phyloP scores from a whole-genome alignment of 2,888 invertebrate genomes.

The Carcina quercana region DNA sequence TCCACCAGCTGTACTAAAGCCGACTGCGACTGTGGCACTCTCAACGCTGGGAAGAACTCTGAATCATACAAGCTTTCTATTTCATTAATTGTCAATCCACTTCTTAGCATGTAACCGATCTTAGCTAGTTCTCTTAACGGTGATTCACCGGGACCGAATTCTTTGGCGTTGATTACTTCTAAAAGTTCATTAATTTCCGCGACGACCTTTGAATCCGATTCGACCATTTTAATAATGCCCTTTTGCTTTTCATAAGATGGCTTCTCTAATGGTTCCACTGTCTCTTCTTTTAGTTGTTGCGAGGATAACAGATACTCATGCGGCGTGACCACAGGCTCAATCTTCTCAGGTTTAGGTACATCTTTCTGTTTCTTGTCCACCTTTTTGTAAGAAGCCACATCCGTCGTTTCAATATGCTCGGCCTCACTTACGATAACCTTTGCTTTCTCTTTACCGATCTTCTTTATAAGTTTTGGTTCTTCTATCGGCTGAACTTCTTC shows the following conservation, averaged over 20 bases:
- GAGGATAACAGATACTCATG: slow-evolving; percentile 75
- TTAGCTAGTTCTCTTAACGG: slow-evolving; percentile 88
- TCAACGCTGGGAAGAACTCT: slow-evolving; percentile 84
- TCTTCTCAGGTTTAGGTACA: slow-evolving; percentile 52
- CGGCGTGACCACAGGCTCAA: slow-evolving; percentile 66
- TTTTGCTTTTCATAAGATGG: slow-evolving; percentile 71
- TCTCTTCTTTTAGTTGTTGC: slow-evolving; percentile 73
- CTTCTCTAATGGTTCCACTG: slow-evolving; percentile 66
- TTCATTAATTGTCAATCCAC: slow-evolving; percentile 83
- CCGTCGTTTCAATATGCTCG: slow-evolving; percentile 75
- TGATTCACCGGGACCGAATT: slow-evolving; percentile 86
- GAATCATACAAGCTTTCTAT: slow-evolving; percentile 86
- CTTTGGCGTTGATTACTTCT: slow-evolving; percentile 82
- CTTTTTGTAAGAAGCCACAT: slow-evolving; percentile 77
- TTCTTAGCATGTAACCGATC: slow-evolving; percentile 84
- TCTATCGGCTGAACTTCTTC: slow-evolving; percentile 70
- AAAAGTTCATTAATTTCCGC: slow-evolving; percentile 85
- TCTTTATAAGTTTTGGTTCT: slow-evolving; percentile 69
- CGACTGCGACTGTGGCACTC: slow-evolving; percentile 87
- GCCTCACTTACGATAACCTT: slow-evolving; percentile 71
- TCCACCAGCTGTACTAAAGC: slow-evolving; percentile 90
- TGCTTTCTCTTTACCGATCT: slow-evolving; percentile 55
- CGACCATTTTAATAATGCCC: slow-evolving; percentile 68
- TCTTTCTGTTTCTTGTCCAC: slow-evolving; percentile 69
- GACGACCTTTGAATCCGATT: slow-evolving; percentile 74